Evolutionary conservation across 1,140 invertebrate species (phyloP).

Genomic region (Eueides isabella): DNA sequence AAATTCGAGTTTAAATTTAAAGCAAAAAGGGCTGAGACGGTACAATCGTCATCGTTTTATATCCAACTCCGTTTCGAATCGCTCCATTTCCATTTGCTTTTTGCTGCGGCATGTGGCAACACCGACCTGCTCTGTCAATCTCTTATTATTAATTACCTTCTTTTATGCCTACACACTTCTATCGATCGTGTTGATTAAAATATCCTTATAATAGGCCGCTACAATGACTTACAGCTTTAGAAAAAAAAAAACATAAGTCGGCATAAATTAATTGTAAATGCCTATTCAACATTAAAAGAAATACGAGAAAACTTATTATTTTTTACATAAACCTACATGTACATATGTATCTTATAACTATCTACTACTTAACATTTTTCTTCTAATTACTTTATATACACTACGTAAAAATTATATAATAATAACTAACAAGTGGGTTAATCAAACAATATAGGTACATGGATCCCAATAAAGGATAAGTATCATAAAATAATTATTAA

Average conservation of each 20-base stretch:
- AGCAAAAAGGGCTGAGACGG: conserved; percentile 67
- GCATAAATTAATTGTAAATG: conserved; percentile 51
- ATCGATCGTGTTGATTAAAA: conserved; percentile 78
- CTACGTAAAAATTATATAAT: too few species aligned
- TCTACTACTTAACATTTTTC: too few species aligned
- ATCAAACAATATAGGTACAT: neutral
- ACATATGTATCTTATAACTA: too few species aligned
- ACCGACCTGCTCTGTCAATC: conserved; percentile 61
- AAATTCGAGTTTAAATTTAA: conserved; percentile 51
- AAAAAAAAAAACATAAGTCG: conserved; percentile 57
- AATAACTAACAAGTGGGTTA: too few species aligned
- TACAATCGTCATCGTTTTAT: conserved; percentile 70
- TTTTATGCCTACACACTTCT: conserved; percentile 70
- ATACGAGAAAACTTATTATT: neutral
- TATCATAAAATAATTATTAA: neutral
- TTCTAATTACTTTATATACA: too few species aligned
- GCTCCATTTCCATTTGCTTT: conserved; percentile 73
- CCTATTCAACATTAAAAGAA: neutral
- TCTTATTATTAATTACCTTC: conserved; percentile 80
- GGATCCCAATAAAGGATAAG: neutral
- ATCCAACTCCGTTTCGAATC: conserved; percentile 74
- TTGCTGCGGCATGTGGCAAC: conserved; percentile 77
- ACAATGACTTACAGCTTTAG: conserved; percentile 63
- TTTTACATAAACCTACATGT: neutral
- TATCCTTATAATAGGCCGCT: conserved; percentile 76